phyloP scores from a whole-genome alignment of 1,140 invertebrate species.

The Drosophila micromelanica region DNA sequence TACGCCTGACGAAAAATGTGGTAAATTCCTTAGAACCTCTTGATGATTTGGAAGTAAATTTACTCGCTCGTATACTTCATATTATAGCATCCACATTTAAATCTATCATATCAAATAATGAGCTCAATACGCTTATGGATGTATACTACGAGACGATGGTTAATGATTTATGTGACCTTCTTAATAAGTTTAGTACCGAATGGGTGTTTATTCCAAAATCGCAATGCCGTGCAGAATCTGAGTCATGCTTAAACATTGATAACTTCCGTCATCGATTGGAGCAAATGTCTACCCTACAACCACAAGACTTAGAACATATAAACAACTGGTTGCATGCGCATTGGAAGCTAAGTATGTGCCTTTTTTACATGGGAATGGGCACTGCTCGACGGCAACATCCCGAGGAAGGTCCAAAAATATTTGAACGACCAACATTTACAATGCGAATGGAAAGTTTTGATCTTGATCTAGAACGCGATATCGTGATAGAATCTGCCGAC shows the following conservation, averaged over 20 bases:
- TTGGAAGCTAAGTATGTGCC: slow-evolving; percentile 46
- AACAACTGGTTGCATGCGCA: slow-evolving; percentile 48
- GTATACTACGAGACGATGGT: slow-evolving; percentile 35
- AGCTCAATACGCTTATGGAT: slow-evolving; percentile 36
- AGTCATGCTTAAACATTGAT: slow-evolving; percentile 51
- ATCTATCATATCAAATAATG: slow-evolving; percentile 25
- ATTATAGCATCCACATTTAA: slow-evolving; percentile 38
- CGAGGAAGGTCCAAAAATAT: slow-evolving; percentile 18
- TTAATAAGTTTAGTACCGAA: slow-evolving; percentile 43
- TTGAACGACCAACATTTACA: slow-evolving; percentile 30
- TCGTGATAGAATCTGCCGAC: slow-evolving; percentile 41
- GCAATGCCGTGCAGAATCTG: slow-evolving; percentile 50
- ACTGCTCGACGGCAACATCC: slow-evolving; percentile 33
- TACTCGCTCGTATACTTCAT: slow-evolving; percentile 35
- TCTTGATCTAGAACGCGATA: slow-evolving; percentile 28
- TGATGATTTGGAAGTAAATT: slow-evolving; percentile 38
- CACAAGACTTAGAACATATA: slow-evolving; percentile 42
- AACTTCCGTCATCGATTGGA: slow-evolving; percentile 40
- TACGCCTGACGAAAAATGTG: too few relatives aligned
- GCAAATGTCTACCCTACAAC: slow-evolving; percentile 43
- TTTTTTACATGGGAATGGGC: slow-evolving; percentile 56
- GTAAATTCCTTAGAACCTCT: slow-evolving; percentile 22
- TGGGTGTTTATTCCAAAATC: slow-evolving; percentile 57
- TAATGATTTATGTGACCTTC: slow-evolving; percentile 34
- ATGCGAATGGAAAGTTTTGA: slow-evolving; percentile 51